Percentiles rank a stretch among this genome's conserved stretches.
These are phyloP conservation scores for Triops longicaudatus DNA, from an alignment of 1,140 invertebrate species.

Conservation along the genomic window DNA sequence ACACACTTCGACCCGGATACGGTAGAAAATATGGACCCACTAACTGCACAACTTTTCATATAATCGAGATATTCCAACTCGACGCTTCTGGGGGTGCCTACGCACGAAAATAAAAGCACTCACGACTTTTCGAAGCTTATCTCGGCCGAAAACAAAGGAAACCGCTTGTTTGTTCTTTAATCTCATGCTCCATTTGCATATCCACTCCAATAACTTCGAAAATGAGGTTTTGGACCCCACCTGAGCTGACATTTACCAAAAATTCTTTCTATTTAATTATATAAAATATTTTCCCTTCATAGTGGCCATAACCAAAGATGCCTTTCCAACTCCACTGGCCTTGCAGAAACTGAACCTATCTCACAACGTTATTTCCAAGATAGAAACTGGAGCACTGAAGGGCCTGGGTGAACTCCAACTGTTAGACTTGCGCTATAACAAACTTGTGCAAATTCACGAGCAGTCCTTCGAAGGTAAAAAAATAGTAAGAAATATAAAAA, in stretches of 20 bases:
- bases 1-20: not conserved
- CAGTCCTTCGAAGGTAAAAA: conserved; percentile 61
- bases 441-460: conserved; percentile 64
- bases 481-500: not conserved
- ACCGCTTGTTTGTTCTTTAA: not conserved
- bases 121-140: not conserved
- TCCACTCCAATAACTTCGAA: not conserved
- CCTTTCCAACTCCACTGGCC: conserved; percentile 31
- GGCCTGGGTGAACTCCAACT: conserved; percentile 55
- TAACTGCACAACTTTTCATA: not conserved
- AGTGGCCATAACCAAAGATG: conserved; percentile 25
- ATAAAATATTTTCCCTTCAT: not conserved
- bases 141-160: not conserved
- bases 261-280: not conserved
- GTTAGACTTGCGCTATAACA: conserved; percentile 64
- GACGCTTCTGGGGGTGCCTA: not conserved
- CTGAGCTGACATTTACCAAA: not conserved
- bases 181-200: not conserved
- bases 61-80: not conserved
- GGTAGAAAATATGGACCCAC: not conserved
- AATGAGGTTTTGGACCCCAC: not conserved
- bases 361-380: conserved; percentile 59
- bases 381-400: conserved; percentile 63
- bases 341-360: conserved; percentile 65
- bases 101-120: not conserved